Conservation (phyloP, 2,888 invertebrate species). For the Monoplex corrugatus region DNA sequence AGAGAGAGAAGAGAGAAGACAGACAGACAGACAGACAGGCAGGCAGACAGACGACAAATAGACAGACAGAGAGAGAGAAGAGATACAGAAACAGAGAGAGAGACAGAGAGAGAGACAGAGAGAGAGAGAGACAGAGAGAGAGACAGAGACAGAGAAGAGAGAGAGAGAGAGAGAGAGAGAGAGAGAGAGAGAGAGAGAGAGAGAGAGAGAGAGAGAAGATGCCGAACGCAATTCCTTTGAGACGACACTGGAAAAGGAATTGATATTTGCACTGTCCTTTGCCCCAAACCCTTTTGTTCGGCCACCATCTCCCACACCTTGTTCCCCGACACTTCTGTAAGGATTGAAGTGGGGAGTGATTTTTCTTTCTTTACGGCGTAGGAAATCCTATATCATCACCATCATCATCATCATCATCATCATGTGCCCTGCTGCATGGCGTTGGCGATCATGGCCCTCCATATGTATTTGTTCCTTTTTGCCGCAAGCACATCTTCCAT, state of each 20-base stretch:
- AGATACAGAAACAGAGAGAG: neutral
- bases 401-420: no score
- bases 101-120: conserved; percentile 28
- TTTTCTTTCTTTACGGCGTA: neutral
- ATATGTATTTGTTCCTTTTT: no score
- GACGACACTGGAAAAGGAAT: neutral
- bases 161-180: conserved; percentile 46
- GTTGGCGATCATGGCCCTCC: no score
- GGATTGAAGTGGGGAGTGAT: no score
- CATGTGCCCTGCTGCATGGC: no score
- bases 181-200: conserved; percentile 38
- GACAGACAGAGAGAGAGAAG: no score
- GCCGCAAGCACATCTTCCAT: no score
- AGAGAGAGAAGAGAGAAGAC: no score
- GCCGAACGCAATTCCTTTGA: neutral
- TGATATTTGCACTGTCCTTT: neutral
- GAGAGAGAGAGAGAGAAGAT: neutral
- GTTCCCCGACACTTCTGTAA: no score
- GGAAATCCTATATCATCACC: neutral
- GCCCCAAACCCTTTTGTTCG: neutral
- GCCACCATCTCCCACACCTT: neutral
- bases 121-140: conserved; percentile 40
- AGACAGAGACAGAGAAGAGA: neutral
- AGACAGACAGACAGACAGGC: no score
- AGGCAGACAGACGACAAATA: no score